phyloP scores from a whole-genome alignment of 2,113 vertebrate genomes.

The Motacilla alba region DNA sequence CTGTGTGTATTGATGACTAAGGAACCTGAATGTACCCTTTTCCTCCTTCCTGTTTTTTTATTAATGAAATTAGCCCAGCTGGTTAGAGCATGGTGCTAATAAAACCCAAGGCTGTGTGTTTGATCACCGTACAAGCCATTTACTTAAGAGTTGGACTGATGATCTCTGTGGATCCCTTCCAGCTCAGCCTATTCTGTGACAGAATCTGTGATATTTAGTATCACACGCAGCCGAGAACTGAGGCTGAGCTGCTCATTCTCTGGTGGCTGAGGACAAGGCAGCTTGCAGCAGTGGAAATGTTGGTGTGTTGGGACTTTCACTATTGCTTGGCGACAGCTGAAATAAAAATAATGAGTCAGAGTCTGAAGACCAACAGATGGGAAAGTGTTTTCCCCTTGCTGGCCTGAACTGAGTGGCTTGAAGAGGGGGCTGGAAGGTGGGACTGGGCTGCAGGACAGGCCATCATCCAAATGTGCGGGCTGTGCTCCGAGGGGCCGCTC shows the following conservation, averaged over 20 bases:
- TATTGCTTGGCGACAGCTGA: slow-evolving; percentile 57
- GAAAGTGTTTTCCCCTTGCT: neutral
- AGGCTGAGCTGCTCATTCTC: neutral
- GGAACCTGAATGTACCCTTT: neutral
- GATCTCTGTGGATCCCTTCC: neutral
- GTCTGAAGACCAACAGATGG: slow-evolving; percentile 24
- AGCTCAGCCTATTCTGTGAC: neutral
- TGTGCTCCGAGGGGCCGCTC: rapidly evolving
- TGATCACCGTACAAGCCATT: neutral
- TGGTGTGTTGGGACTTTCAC: neutral
- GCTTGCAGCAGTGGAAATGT: neutral
- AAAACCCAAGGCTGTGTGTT: neutral
- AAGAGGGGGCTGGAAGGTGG: neutral
- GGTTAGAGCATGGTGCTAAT: neutral
- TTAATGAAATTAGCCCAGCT: neutral
- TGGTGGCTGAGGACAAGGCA: neutral
- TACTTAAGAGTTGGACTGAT: neutral
- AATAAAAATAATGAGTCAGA: slow-evolving; percentile 65
- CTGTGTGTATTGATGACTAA: neutral
- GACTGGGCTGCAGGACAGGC: neutral
- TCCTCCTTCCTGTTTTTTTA: neutral
- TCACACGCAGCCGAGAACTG: rapidly evolving
- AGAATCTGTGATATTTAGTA: neutral
- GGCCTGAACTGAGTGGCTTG: neutral
- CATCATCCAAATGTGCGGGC: neutral